Evolutionary conservation across 2,888 invertebrate genomes (phyloP).

Genomic region (Bugula neritina): DNA sequence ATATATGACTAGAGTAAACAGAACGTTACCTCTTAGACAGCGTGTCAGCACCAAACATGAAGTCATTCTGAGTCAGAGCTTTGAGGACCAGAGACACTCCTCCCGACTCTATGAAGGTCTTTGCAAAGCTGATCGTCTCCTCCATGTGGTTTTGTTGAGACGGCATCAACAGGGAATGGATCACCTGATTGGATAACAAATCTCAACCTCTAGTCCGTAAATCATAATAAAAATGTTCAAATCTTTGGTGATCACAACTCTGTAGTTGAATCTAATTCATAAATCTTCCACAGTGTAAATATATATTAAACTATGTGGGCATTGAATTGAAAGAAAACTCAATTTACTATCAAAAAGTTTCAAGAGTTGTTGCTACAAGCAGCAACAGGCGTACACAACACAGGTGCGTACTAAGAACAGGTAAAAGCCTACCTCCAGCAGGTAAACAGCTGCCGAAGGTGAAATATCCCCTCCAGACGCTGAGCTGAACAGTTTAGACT

Average conservation of each 20-base stretch:
- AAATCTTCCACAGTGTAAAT: too few relatives aligned
- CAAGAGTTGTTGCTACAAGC: too few relatives aligned
- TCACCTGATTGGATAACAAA: constrained; percentile 61
- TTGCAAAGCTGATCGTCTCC: constrained; percentile 61
- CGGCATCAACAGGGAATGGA: constrained; percentile 87
- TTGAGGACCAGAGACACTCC: constrained; percentile 61
- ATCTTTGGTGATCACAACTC: too few relatives aligned
- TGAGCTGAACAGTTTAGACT: constrained; percentile 20
- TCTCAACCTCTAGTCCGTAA: constrained; percentile 27
- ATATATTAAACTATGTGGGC: too few relatives aligned
- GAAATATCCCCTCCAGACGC: constrained; percentile 3
- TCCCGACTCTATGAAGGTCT: constrained; percentile 60
- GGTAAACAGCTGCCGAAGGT: constrained; percentile 14
- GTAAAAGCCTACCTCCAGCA: constrained; percentile 21
- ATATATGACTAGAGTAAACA: too few relatives aligned
- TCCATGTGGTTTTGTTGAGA: constrained; percentile 62
- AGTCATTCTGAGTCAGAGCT: constrained; percentile 77
- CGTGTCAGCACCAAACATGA: constrained; percentile 70
- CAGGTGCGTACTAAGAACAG: too few relatives aligned
- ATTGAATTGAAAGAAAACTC: too few relatives aligned
- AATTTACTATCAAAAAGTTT: too few relatives aligned
- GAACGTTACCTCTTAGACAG: neutral
- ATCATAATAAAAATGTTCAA: too few relatives aligned
- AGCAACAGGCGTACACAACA: too few relatives aligned
- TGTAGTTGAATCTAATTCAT: too few relatives aligned